Conservation (phyloP, 2,888 invertebrate genomes). For the Leptarthrus brevirostris region DNA sequence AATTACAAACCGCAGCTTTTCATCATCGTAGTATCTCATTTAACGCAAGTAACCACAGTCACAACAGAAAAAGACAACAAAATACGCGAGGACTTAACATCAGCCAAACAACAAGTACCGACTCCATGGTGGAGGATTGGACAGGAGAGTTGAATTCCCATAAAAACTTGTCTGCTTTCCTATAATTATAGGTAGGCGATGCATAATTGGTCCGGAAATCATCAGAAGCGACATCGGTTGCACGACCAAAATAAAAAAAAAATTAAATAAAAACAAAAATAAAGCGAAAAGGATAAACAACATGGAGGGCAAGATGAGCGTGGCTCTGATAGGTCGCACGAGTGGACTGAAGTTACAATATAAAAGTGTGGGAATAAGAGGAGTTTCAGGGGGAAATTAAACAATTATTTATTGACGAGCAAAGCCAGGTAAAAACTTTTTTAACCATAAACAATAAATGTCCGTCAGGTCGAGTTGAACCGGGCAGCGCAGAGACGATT, state of each 20-base stretch:
- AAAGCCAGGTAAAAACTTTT: conserved; percentile 9
- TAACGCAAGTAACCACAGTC: conserved; percentile 14
- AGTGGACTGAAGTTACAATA: background rate
- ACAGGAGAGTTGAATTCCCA: background rate
- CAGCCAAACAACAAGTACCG: background rate
- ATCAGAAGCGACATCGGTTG: background rate
- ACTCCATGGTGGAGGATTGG: background rate
- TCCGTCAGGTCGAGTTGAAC: conserved; percentile 5
- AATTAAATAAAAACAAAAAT: background rate
- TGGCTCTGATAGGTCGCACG: conserved; percentile 13
- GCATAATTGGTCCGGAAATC: conserved; percentile 40
- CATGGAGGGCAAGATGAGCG: background rate
- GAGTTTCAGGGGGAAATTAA: conserved; percentile 11
- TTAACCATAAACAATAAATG: conserved; percentile 12
- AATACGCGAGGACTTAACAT: background rate
- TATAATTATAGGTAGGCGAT: conserved; percentile 41
- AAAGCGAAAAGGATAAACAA: background rate
- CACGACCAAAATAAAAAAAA: background rate
- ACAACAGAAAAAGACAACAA: background rate
- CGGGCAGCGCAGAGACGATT: background rate
- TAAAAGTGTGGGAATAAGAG: background rate
- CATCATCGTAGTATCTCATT: conserved; percentile 9
- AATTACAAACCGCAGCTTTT: conserved; percentile 36
- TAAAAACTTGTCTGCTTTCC: background rate
- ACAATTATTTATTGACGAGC: conserved; percentile 22